Evolutionary conservation across 2,113 vertebrate species (phyloP), one percentile per base, ranked within the genome.

Genomic region (Arenaria interpres): DNA sequence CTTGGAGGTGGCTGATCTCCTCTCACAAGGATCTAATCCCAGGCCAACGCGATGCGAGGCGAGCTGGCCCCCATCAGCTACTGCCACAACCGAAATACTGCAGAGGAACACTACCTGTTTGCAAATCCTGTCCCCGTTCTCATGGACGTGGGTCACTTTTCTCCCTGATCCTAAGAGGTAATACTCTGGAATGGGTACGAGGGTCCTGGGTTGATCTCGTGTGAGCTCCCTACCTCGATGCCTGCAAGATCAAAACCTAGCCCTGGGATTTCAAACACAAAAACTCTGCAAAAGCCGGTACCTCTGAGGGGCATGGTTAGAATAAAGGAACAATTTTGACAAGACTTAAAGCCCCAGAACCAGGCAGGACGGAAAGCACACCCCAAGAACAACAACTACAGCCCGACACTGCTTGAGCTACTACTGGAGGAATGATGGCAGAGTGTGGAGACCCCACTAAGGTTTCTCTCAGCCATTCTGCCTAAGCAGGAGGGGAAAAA

Each of bases 161-260:
- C 35, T 33, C 67, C 56, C 12, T 4, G 9, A 43, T 86, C 51
- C 59, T 7, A 27, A 33, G 12, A 80, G 56, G 45, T 67, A 80
- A 24, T 32, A n/a, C 48, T 63, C 71, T 30, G 5, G 14, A 76
- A 76, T 2, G 46, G 15, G 28, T n/a, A 20, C 48, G 68, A 78
- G 32, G 9, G 10, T 33, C n/a, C 54, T 57, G 43, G 22, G 19
- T 1, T 66, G 21, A 17, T 25, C 63, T 21, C 48, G 24, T 2
- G 3, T 0, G 4, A 85, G 14, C 48, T 79, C 39, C 10, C 22
- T 41, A 32, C 18, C 28, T 53, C 75, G 39, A 14, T 0, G 0
- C 14, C 7, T 33, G 9, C 45, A 78, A 56, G 33, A 90, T 23
- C 39, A 71, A 90, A 91, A 60, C 14, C 23, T 3, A 67, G 6